Conservation (phyloP, 2,797 vertebrate genomes). For the Oreortyx pictus region DNA sequence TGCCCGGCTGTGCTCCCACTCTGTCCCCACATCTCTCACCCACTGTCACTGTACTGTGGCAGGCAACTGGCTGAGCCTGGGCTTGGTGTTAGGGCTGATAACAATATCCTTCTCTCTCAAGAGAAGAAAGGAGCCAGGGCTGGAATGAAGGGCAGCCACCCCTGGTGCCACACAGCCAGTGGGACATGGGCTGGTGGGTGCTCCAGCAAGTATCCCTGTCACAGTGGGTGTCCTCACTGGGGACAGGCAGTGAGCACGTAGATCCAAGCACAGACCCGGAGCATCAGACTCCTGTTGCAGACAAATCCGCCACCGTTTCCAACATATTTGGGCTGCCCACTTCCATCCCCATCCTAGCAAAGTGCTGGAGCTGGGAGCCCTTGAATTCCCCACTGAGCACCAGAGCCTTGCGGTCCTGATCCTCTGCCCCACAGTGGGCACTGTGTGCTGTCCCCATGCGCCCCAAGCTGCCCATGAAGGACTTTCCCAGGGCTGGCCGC, state of each 20-base stretch:
- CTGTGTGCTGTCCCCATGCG: rapidly evolving
- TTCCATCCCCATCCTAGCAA: rapidly evolving
- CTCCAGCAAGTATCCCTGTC: background rate
- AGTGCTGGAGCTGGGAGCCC: background rate
- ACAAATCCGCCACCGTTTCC: rapidly evolving
- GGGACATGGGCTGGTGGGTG: background rate
- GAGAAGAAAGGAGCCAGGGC: background rate
- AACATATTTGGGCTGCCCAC: background rate
- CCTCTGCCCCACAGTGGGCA: background rate
- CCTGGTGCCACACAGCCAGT: background rate
- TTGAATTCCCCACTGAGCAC: background rate
- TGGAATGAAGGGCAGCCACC: rapidly evolving
- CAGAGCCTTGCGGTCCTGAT: background rate
- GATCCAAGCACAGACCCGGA: rapidly evolving
- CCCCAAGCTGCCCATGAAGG: rapidly evolving
- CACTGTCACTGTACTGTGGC: background rate
- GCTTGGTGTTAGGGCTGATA: background rate
- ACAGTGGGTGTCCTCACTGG: background rate
- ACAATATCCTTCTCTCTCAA: background rate
- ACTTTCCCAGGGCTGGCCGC: background rate
- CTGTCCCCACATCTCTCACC: background rate
- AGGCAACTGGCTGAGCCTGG: background rate
- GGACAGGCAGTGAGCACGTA: rapidly evolving
- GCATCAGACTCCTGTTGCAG: rapidly evolving
- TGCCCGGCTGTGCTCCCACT: rapidly evolving